Conservation (phyloP, 2,113 vertebrate genomes). For the Trinectes maculatus region DNA sequence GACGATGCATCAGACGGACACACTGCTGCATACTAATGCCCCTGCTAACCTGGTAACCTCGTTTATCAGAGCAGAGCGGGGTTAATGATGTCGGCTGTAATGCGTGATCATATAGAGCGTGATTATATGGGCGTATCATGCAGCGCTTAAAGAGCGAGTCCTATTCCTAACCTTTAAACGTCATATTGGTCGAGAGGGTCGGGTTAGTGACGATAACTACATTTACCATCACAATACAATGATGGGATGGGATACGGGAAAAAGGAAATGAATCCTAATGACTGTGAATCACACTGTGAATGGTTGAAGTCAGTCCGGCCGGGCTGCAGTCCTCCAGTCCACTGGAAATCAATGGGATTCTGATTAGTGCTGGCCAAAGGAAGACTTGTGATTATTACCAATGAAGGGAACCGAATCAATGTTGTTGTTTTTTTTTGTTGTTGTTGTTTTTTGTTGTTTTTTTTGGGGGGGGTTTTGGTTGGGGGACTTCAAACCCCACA, state of each 20-base stretch:
- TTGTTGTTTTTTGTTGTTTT: conserved; percentile 78
- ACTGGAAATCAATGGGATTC: conserved; percentile 78
- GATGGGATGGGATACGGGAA: too few species aligned
- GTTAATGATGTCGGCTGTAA: conserved; percentile 10
- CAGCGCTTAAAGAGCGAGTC: neutral
- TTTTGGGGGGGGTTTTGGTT: conserved; percentile 26
- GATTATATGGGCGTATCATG: conserved; percentile 7
- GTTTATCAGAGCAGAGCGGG: conserved; percentile 14
- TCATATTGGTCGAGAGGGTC: neutral
- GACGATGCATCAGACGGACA: conserved; percentile 48
- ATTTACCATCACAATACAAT: too few species aligned
- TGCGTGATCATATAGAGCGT: conserved; percentile 12
- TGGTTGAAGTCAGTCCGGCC: conserved; percentile 30
- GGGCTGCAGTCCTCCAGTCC: conserved; percentile 60
- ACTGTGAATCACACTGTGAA: too few species aligned
- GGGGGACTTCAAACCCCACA: conserved; percentile 83
- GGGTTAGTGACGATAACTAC: neutral
- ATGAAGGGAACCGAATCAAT: conserved; percentile 90
- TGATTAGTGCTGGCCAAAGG: conserved; percentile 77
- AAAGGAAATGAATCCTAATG: too few species aligned
- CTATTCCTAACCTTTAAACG: neutral
- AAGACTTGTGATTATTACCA: conserved; percentile 85
- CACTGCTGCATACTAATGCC: conserved; percentile 23
- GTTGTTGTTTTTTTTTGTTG: conserved; percentile 79
- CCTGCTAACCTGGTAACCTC: conserved; percentile 62